Conservation (phyloP, 1,140 invertebrate genomes). For the Tribolium madens region DNA sequence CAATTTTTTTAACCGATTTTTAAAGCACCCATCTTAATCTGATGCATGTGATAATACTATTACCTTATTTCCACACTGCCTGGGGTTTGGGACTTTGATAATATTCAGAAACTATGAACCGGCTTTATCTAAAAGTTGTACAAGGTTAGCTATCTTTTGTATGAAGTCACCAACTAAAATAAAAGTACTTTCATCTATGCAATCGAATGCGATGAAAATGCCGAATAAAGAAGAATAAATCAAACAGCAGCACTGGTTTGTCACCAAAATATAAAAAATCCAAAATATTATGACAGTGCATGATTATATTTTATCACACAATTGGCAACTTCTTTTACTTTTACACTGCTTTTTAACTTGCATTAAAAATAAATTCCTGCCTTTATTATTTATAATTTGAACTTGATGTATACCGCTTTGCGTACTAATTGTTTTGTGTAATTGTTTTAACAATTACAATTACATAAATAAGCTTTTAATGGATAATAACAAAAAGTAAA, state of each 20-base stretch:
- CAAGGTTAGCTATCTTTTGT: not conserved
- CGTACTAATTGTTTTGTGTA: not conserved
- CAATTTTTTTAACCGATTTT: conserved; percentile 29
- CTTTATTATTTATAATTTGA: not conserved
- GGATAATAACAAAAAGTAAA: not conserved
- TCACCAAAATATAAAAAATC: too few relatives aligned
- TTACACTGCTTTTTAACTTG: not conserved
- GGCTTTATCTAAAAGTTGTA: not conserved
- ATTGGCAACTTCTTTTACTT: not conserved
- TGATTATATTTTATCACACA: not conserved
- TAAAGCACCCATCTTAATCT: conserved; percentile 41
- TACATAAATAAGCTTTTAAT: too few relatives aligned
- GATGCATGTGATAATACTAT: conserved; percentile 28
- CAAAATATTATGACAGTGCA: too few relatives aligned
- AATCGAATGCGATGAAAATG: not conserved
- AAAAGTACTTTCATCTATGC: not conserved
- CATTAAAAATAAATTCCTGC: not conserved
- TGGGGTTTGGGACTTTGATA: conserved; percentile 12
- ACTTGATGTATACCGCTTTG: not conserved
- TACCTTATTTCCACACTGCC: conserved; percentile 57
- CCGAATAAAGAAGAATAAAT: too few relatives aligned
- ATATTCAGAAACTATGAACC: not conserved
- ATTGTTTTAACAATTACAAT: too few relatives aligned
- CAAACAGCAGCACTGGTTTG: too few relatives aligned
- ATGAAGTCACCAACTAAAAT: conserved; percentile 31